Evolutionary conservation across 2,797 vertebrate species (phyloP).

Genomic region (Chrysolophus pictus): DNA sequence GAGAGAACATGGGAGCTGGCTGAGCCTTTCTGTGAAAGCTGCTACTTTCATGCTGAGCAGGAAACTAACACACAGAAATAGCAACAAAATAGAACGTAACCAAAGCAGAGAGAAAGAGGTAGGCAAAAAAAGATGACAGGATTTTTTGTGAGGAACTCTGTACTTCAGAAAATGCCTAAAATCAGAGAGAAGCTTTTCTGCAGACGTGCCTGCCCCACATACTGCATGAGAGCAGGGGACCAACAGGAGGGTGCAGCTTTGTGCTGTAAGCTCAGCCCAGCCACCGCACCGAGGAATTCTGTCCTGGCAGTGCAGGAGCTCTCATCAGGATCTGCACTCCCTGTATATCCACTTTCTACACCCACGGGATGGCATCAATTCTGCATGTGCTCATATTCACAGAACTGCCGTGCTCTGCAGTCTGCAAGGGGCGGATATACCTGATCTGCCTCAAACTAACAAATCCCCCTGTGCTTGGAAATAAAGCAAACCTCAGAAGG

Average conservation of each 20-base stretch:
- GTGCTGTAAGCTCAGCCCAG: not conserved
- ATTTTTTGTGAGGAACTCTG: not conserved
- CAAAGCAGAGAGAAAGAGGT: not conserved
- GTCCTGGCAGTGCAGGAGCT: not conserved
- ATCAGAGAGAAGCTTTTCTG: not conserved
- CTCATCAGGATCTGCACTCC: not conserved
- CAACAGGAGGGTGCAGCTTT: not conserved
- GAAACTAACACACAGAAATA: not conserved
- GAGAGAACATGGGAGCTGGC: not conserved
- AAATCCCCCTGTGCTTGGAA: slow-evolving; percentile 53
- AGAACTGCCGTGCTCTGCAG: slow-evolving; percentile 42
- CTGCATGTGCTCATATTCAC: not conserved
- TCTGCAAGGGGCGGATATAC: not conserved
- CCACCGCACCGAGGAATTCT: not conserved
- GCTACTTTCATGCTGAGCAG: not conserved
- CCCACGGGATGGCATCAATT: slow-evolving; percentile 23
- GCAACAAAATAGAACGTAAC: not conserved
- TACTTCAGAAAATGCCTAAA: not conserved
- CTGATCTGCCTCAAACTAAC: slow-evolving; percentile 60
- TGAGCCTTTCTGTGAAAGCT: not conserved
- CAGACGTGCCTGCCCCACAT: not conserved
- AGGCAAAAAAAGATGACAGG: not conserved
- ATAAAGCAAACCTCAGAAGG: slow-evolving; percentile 32
- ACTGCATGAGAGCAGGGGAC: not conserved
- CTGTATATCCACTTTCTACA: not conserved